Evolutionary conservation across 2,113 vertebrate species (phyloP).

Genomic region (Ictalurus furcatus): DNA sequence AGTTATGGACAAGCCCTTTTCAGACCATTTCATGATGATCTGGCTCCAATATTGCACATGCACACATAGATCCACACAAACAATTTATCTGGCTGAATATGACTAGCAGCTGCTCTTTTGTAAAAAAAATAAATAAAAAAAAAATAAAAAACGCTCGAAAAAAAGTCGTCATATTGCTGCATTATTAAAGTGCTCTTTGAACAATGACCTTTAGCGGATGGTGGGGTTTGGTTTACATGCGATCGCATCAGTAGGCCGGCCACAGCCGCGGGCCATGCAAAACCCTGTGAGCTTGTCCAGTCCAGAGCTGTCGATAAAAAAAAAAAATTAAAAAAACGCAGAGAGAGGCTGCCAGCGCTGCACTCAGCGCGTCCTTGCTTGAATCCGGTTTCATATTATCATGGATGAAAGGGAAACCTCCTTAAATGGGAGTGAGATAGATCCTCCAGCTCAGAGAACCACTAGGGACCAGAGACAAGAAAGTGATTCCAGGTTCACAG

Average conservation of each 20-base stretch:
- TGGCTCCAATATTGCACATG: constrained; percentile 3
- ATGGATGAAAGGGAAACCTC: constrained; percentile 56
- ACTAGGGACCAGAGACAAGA: constrained; percentile 53
- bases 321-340: background rate
- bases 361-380: constrained; percentile 45
- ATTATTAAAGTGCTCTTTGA: constrained; percentile 53
- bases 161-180: constrained; percentile 37
- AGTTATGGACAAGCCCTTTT: background rate
- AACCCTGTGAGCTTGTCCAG: constrained; percentile 30
- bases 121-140: background rate
- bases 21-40: constrained; percentile 25
- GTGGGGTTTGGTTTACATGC: constrained; percentile 49
- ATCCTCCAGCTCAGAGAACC: constrained; percentile 47
- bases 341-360: constrained; percentile 43
- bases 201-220: constrained; percentile 46
- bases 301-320: constrained; percentile 45
- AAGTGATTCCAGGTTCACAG: constrained; percentile 52
- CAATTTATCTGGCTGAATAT: constrained; percentile 7
- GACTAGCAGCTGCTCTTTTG: constrained; percentile 29
- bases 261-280: constrained; percentile 42
- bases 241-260: constrained; percentile 42
- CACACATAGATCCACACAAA: background rate
- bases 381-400: constrained; percentile 58
- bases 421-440: constrained; percentile 52
- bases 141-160: background rate